A percentile compares a stretch with the other conserved stretches of the same genome.
phyloP scores from a whole-genome alignment of 1,140 invertebrate genomes.

The Drosophila bifasciata region DNA sequence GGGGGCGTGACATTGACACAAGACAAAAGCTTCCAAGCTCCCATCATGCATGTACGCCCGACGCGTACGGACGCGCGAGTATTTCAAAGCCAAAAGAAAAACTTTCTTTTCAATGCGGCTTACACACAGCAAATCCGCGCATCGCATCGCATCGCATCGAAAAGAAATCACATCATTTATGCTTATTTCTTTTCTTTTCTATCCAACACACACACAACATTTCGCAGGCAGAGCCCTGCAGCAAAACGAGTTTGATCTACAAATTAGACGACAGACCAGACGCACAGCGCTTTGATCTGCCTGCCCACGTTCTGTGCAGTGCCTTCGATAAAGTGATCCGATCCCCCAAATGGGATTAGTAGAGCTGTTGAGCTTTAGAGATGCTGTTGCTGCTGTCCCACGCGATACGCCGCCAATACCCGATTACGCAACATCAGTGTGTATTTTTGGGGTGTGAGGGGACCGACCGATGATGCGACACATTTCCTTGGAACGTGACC shows the following conservation, averaged over 20 bases:
- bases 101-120: slow-evolving; percentile 70
- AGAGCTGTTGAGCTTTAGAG: neutral
- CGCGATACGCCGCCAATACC: neutral
- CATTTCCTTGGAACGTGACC: slow-evolving; percentile 50
- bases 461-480: slow-evolving; percentile 62
- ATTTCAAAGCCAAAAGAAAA: slow-evolving; percentile 28
- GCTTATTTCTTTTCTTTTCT: slow-evolving; percentile 22
- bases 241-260: slow-evolving; percentile 58
- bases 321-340: slow-evolving; percentile 61
- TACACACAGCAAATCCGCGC: slow-evolving; percentile 38
- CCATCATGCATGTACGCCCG: too few species aligned
- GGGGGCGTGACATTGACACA: slow-evolving; percentile 72
- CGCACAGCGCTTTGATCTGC: neutral
- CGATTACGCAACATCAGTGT: slow-evolving; percentile 43
- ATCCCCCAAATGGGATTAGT: slow-evolving; percentile 66
- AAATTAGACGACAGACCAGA: slow-evolving; percentile 26
- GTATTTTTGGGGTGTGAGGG: too few species aligned
- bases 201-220: slow-evolving; percentile 11
- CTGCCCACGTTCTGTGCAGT: neutral
- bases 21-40: slow-evolving; percentile 48
- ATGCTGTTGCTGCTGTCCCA: neutral
- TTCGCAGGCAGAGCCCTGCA: neutral
- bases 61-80: too few species aligned
- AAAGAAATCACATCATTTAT: slow-evolving; percentile 65
- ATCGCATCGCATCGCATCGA: slow-evolving; percentile 26